Conservation (phyloP, 2,797 vertebrate species). For the Craterocephalus amniculus region DNA sequence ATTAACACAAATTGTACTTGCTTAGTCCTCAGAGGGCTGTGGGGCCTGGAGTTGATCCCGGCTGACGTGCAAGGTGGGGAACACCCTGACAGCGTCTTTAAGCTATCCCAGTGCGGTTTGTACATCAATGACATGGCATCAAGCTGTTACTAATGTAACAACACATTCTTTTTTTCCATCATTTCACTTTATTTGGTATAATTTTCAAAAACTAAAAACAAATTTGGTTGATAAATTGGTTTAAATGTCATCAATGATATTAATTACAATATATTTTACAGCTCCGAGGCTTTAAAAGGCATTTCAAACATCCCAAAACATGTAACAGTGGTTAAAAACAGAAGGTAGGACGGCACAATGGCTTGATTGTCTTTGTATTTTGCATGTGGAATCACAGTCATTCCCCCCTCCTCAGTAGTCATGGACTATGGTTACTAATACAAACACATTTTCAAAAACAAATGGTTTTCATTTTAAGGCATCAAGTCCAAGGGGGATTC, state of each 20-base stretch:
- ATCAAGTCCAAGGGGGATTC: slow-evolving; percentile 37
- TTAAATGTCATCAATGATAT: slow-evolving; percentile 40
- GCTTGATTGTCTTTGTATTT: slow-evolving; percentile 51
- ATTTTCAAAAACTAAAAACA: slow-evolving; percentile 64
- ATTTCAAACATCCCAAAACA: slow-evolving; percentile 34
- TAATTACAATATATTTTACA: slow-evolving; percentile 42
- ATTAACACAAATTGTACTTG: background rate
- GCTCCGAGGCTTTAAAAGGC: slow-evolving; percentile 52
- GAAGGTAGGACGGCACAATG: background rate
- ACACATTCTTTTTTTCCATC: slow-evolving; percentile 2
- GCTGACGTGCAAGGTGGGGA: too few species aligned
- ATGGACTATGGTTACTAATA: slow-evolving; percentile 10
- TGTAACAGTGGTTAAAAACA: slow-evolving; percentile 29
- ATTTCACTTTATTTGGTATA: slow-evolving; percentile 72
- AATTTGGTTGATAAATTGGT: slow-evolving; percentile 48
- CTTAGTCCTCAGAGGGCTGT: background rate
- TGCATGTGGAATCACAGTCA: slow-evolving; percentile 47
- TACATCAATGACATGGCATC: background rate
- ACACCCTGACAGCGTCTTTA: background rate
- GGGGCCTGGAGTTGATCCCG: background rate
- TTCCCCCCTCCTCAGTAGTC: slow-evolving; percentile 53
- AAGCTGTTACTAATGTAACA: background rate
- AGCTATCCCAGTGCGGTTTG: background rate
- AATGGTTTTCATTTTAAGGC: slow-evolving; percentile 26
- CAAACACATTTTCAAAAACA: slow-evolving; percentile 12